A percentile compares a stretch with the other conserved stretches of the same genome.
These are phyloP conservation scores for Drosophila mauritiana DNA, from an alignment of 1,140 invertebrate species.

Conservation along the genomic window DNA sequence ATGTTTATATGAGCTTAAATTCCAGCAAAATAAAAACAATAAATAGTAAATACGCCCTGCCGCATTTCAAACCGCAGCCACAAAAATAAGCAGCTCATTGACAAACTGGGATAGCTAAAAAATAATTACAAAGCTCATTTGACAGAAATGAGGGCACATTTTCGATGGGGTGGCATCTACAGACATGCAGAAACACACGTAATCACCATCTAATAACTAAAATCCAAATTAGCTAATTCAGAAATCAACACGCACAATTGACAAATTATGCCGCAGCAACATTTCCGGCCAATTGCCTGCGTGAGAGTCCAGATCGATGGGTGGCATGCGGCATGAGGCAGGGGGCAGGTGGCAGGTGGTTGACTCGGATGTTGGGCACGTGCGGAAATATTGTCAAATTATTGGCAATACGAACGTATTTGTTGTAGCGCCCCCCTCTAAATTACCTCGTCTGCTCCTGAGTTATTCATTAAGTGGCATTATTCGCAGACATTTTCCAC, in stretches of 20 bases:
- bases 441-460: constrained; percentile 52
- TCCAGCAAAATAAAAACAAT: constrained; percentile 14
- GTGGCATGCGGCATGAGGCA: background rate
- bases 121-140: constrained; percentile 78
- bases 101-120: constrained; percentile 54
- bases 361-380: constrained; percentile 36
- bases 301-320: constrained; percentile 46
- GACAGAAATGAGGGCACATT: constrained; percentile 10
- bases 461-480: constrained; percentile 82
- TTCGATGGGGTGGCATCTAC: background rate
- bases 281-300: constrained; percentile 79
- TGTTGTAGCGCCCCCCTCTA: constrained; percentile 16
- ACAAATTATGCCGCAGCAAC: constrained; percentile 81
- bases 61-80: constrained; percentile 44
- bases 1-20: constrained; percentile 15
- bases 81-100: constrained; percentile 58
- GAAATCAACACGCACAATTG: constrained; percentile 82
- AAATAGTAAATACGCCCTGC: constrained; percentile 38
- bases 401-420: constrained; percentile 43
- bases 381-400: constrained; percentile 73
- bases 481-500: constrained; percentile 75
- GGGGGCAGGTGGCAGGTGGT: background rate
- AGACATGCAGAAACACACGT: constrained; percentile 36
- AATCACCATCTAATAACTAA: constrained; percentile 82
- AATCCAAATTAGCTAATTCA: constrained; percentile 83